Conservation (phyloP, 2,888 invertebrate species). For the Drosophila monieri region DNA sequence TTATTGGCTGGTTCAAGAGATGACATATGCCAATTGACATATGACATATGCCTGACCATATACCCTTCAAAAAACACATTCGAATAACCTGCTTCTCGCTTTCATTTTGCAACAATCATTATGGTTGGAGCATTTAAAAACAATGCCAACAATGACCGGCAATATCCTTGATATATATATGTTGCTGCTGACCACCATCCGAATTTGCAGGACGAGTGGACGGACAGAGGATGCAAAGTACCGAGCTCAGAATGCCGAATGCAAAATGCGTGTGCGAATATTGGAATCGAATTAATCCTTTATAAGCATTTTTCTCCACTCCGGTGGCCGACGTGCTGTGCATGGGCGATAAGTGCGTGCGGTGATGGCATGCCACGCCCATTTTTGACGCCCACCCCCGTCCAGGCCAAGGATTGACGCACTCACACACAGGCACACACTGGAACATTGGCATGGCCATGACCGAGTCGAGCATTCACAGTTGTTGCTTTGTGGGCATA, state of each 20-base stretch:
- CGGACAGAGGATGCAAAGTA: conserved; percentile 20
- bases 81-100: conserved; percentile 10
- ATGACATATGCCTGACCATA: neutral
- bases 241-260: conserved; percentile 9
- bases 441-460: conserved; percentile 39
- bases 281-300: conserved; percentile 79
- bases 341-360: conserved; percentile 69
- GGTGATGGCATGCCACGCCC: conserved; percentile 54
- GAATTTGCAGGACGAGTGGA: conserved; percentile 2
- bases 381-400: conserved; percentile 19
- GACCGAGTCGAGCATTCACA: conserved; percentile 36
- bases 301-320: conserved; percentile 77
- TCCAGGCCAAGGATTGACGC: neutral
- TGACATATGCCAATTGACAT: neutral
- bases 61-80: conserved; percentile 10
- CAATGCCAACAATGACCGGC: conserved; percentile 54
- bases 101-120: conserved; percentile 40
- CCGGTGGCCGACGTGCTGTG: conserved; percentile 67
- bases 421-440: neutral
- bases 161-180: conserved; percentile 37
- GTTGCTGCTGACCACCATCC: conserved; percentile 27
- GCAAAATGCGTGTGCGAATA: conserved; percentile 40
- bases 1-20: neutral
- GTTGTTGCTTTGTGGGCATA: conserved; percentile 29
- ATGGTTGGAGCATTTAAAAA: conserved; percentile 61